A percentile compares a stretch with the other conserved stretches of the same genome.
These are phyloP conservation scores for Leptobrachium leishanense DNA, from an alignment of 2,113 vertebrate genomes.

Conservation along the genomic window DNA sequence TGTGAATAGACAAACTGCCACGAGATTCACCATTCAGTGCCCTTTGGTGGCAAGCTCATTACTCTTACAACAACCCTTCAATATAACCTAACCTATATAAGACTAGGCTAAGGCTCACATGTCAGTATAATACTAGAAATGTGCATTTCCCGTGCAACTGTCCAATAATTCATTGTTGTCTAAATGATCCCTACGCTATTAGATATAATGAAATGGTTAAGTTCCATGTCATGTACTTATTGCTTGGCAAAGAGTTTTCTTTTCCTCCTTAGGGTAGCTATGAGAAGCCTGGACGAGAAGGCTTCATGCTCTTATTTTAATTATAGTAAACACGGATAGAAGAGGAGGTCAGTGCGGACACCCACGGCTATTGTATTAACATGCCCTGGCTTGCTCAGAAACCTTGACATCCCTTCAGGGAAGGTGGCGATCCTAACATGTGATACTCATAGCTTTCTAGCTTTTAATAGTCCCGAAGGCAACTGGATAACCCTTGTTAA, in stretches of 20 bases:
- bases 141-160: too few relatives aligned
- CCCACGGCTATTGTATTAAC: conserved; percentile 28
- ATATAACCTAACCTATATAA: too few relatives aligned
- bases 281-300: conserved; percentile 13
- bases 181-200: not conserved
- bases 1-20: too few relatives aligned
- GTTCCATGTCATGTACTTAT: not conserved
- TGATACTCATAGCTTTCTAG: conserved; percentile 18
- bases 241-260: conserved; percentile 25
- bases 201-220: conserved; percentile 19
- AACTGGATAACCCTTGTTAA: conserved; percentile 20
- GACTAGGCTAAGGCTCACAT: too few relatives aligned
- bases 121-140: too few relatives aligned
- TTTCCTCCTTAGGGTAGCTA: conserved; percentile 4
- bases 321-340: conserved; percentile 31
- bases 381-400: conserved; percentile 19
- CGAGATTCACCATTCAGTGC: too few relatives aligned
- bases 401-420: not conserved
- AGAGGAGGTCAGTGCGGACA: conserved; percentile 20
- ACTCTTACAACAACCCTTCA: too few relatives aligned
- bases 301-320: conserved; percentile 27
- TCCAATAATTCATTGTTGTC: too few relatives aligned
- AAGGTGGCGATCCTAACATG: conserved; percentile 4
- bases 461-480: conserved; percentile 11
- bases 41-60: too few relatives aligned